Evolutionary conservation across 2,797 vertebrate species (phyloP).

Genomic region (Tinamus major): DNA sequence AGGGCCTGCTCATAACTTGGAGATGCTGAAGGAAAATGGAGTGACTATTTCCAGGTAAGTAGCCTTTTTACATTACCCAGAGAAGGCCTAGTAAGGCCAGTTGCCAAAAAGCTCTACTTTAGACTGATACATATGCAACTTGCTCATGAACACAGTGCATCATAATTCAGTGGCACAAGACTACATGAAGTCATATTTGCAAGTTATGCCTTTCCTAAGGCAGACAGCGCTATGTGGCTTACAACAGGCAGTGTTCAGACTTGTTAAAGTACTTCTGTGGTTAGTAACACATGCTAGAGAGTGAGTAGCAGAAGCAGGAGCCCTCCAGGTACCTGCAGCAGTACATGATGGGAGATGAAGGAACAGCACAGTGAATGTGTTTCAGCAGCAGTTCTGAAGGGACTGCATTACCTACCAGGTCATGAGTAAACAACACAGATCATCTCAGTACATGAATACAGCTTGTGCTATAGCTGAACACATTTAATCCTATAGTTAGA

Average conservation of each 20-base stretch:
- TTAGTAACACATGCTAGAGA: not conserved
- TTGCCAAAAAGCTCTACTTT: not conserved
- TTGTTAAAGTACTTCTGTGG: not conserved
- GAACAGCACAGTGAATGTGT: not conserved
- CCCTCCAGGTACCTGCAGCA: not conserved
- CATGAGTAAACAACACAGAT: not conserved
- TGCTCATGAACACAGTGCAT: not conserved
- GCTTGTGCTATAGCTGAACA: not conserved
- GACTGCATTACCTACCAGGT: not conserved
- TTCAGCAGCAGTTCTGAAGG: not conserved
- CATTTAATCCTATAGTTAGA: not conserved
- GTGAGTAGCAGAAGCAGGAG: not conserved
- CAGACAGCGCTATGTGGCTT: not conserved
- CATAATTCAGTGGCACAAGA: not conserved
- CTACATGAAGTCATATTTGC: not conserved
- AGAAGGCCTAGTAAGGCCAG: not conserved
- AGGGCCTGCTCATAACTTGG: not conserved
- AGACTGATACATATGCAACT: not conserved
- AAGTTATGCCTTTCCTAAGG: not conserved
- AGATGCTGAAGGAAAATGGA: not conserved
- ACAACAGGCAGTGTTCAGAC: not conserved
- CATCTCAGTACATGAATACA: not conserved
- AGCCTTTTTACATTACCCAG: not conserved
- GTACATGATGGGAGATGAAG: not conserved
- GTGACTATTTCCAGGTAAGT: not conserved